A percentile compares a stretch with the other conserved stretches of the same genome.
These are phyloP conservation scores for Pangasius krempfi DNA, from an alignment of 2,797 vertebrate genomes.

Conservation along the genomic window DNA sequence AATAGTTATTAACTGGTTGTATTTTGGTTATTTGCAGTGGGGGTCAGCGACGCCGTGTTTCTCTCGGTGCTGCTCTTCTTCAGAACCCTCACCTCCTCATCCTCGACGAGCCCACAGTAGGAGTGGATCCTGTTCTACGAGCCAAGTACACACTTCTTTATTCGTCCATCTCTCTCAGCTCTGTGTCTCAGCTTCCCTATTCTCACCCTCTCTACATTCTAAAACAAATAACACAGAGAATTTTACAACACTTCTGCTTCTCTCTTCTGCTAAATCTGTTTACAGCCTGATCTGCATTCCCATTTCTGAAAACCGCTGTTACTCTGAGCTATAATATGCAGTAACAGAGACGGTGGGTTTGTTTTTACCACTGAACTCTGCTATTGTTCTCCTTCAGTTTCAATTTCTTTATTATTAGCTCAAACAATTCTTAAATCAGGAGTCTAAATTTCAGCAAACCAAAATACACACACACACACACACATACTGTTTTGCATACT, in stretches of 20 bases:
- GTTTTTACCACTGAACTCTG: neutral
- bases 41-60: constrained; percentile 77
- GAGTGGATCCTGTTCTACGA: constrained; percentile 81
- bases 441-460: neutral
- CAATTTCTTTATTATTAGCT: neutral
- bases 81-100: constrained; percentile 82
- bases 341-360: neutral
- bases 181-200: neutral
- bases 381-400: neutral
- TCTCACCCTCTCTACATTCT: neutral
- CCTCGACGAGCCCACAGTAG: constrained; percentile 81
- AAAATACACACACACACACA: neutral
- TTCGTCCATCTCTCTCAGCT: neutral
- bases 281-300: neutral
- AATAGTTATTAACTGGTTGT: neutral
- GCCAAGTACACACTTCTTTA: constrained; percentile 56
- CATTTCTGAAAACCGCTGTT: neutral
- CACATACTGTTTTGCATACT: neutral
- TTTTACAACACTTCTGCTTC: neutral
- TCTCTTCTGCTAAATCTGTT: neutral
- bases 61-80: constrained; percentile 78
- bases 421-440: neutral
- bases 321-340: neutral
- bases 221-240: neutral
- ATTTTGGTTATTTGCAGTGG: constrained; percentile 66